These are phyloP conservation scores for Drosophila malerkotliana DNA, from an alignment of 1,140 invertebrate species.

Conservation along the genomic window DNA sequence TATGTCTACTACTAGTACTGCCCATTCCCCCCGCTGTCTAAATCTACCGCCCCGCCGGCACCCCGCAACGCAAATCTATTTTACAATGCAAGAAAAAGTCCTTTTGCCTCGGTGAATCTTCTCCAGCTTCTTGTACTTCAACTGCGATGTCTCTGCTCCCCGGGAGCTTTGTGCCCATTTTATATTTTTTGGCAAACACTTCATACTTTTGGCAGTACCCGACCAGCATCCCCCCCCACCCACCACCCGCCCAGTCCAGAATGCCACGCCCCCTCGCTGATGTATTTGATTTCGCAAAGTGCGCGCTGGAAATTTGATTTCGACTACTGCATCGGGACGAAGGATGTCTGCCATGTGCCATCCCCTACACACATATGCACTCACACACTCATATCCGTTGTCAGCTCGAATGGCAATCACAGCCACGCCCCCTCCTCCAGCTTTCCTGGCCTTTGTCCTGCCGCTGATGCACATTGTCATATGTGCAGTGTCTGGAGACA, in stretches of 20 bases:
- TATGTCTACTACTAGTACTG: constrained; percentile 32
- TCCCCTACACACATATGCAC: constrained; percentile 8
- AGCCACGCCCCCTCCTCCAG: constrained; percentile 25
- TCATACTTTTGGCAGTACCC: constrained; percentile 55
- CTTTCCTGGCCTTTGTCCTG: constrained; percentile 41
- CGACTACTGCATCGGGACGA: constrained; percentile 34
- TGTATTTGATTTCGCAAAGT: constrained; percentile 78
- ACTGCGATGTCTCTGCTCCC: constrained; percentile 38
- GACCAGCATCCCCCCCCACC: not conserved
- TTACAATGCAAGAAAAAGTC: constrained; percentile 74
- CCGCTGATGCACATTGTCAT: constrained; percentile 42
- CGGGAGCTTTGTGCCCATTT: constrained; percentile 56
- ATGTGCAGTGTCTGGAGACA: constrained; percentile 51
- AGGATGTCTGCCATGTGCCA: constrained; percentile 33
- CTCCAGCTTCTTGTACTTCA: constrained; percentile 37
- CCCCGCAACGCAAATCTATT: constrained; percentile 40
- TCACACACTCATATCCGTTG: constrained; percentile 46
- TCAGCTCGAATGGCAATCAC: constrained; percentile 56
- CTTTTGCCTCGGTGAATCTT: constrained; percentile 56
- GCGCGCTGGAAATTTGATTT: constrained; percentile 77
- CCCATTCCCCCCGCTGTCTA: constrained; percentile 2
- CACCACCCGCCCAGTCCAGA: not conserved
- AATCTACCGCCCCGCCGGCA: constrained; percentile 16
- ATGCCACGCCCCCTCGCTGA: constrained; percentile 21
- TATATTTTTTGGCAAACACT: constrained; percentile 76